phyloP scores from a whole-genome alignment of 2,797 vertebrate species.

The Squalus acanthias region DNA sequence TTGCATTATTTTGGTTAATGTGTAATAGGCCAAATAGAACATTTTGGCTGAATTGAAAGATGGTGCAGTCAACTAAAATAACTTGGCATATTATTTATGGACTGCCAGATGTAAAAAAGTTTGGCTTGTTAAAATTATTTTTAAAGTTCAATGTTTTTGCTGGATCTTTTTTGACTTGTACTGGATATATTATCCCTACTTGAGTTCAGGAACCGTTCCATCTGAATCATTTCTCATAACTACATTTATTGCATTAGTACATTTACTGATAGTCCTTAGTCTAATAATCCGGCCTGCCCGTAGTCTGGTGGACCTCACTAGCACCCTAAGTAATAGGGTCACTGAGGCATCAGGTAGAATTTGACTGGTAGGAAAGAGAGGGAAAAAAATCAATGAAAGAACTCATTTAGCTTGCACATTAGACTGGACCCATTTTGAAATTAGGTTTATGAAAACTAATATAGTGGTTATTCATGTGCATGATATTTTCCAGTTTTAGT shows the following conservation, averaged over 20 bases:
- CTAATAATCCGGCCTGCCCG: not conserved
- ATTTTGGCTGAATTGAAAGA: not conserved
- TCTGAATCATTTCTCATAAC: not conserved
- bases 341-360: not conserved
- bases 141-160: not conserved
- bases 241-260: slow-evolving; percentile 22
- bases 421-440: not conserved
- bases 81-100: not conserved
- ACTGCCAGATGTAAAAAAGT: not conserved
- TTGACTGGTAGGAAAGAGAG: not conserved
- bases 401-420: not conserved
- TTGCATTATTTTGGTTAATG: not conserved
- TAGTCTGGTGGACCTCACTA: no score
- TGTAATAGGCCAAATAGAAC: not conserved
- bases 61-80: not conserved
- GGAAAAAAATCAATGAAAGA: not conserved
- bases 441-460: not conserved
- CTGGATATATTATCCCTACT: not conserved
- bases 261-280: not conserved
- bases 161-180: not conserved
- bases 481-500: not conserved
- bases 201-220: not conserved
- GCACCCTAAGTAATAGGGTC: not conserved
- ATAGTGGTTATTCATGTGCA: not conserved
- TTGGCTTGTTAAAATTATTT: not conserved